These are phyloP conservation scores for Perca flavescens DNA, from an alignment of 2,113 vertebrate species.

Conservation along the genomic window DNA sequence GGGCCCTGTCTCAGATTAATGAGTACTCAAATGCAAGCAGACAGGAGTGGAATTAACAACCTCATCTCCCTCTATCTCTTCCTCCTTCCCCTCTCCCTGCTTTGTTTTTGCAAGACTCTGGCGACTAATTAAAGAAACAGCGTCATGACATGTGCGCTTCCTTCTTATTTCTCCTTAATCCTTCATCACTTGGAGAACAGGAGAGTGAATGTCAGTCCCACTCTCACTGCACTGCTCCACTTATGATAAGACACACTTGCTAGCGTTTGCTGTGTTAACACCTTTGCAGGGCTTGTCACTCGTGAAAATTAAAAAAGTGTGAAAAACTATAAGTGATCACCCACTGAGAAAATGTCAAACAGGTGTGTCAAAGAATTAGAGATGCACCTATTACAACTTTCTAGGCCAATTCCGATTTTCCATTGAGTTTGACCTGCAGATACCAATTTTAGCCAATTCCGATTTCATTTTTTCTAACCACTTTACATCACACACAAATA, in stretches of 20 bases:
- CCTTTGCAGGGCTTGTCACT: not conserved
- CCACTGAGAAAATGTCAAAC: not conserved
- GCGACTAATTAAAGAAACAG: slow-evolving; percentile 78
- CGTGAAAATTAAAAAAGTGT: slow-evolving; percentile 13
- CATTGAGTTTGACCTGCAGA: too few species aligned
- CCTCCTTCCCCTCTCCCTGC: slow-evolving; percentile 41
- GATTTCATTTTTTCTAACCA: too few species aligned
- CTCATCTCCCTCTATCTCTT: slow-evolving; percentile 65
- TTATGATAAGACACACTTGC: slow-evolving; percentile 14
- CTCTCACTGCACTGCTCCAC: slow-evolving; percentile 18
- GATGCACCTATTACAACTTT: too few species aligned
- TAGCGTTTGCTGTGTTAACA: slow-evolving; percentile 1
- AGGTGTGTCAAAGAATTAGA: not conserved
- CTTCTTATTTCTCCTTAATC: slow-evolving; percentile 45
- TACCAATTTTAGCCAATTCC: too few species aligned
- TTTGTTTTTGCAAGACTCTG: slow-evolving; percentile 70
- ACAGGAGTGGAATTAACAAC: slow-evolving; percentile 85
- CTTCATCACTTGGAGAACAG: slow-evolving; percentile 49
- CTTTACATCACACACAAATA: too few species aligned
- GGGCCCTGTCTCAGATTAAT: slow-evolving; percentile 82
- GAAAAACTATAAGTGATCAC: slow-evolving; percentile 1
- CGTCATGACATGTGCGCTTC: slow-evolving; percentile 56
- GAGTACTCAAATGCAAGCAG: slow-evolving; percentile 84
- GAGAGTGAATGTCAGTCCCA: slow-evolving; percentile 12
- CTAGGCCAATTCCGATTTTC: too few species aligned